phyloP scores from a whole-genome alignment of 2,888 invertebrate species.

The Melinopterus prodromus region DNA sequence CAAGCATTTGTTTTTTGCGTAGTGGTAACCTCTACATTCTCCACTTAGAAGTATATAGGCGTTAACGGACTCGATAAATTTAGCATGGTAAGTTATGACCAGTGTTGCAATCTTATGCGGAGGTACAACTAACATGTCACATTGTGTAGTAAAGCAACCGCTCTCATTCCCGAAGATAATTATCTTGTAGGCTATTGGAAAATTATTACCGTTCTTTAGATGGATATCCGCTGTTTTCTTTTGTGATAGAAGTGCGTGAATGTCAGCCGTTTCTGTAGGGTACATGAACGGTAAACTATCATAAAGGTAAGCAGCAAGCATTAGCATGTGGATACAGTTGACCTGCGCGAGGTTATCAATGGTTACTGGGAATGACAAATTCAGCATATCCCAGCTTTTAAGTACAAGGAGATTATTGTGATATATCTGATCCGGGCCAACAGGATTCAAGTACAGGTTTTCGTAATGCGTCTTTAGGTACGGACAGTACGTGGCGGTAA shows the following conservation, averaged over 20 bases:
- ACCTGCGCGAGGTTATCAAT: conserved; percentile 65
- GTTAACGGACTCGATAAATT: conserved; percentile 41
- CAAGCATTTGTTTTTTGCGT: conserved; percentile 49
- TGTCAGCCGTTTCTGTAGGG: conserved; percentile 60
- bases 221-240: conserved; percentile 58
- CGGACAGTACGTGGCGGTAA: conserved; percentile 67
- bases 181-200: conserved; percentile 47
- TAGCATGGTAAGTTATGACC: conserved; percentile 49
- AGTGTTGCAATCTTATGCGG: conserved; percentile 39
- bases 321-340: conserved; percentile 67
- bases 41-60: conserved; percentile 50
- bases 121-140: conserved; percentile 33
- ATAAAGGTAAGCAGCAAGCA: conserved; percentile 64
- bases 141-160: conserved; percentile 44
- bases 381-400: conserved; percentile 65
- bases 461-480: conserved; percentile 62
- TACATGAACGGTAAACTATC: conserved; percentile 65
- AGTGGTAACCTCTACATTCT: conserved; percentile 49
- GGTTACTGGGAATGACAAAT: conserved; percentile 64
- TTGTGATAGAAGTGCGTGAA: conserved; percentile 62
- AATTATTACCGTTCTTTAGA: conserved; percentile 55
- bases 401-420: conserved; percentile 68
- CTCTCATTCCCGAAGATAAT: conserved; percentile 50
- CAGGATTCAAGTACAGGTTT: conserved; percentile 61
- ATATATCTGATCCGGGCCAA: conserved; percentile 58